Evolutionary conservation across 2,888 invertebrate genomes (phyloP), one percentile per base, ranked within the genome.

Genomic region (Polylopha cassiicola): DNA sequence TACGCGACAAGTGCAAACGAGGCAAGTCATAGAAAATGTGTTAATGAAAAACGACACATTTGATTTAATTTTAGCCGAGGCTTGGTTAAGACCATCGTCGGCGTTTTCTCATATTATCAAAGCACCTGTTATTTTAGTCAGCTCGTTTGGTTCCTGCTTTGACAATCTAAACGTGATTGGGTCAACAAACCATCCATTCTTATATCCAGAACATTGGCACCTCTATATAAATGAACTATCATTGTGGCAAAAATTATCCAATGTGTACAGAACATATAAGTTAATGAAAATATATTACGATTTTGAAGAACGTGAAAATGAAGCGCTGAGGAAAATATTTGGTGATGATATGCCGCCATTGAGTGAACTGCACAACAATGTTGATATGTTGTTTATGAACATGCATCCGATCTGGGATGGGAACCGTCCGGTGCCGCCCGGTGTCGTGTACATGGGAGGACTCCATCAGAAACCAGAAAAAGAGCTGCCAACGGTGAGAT

Each of bases 351-450:
- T 48, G 2, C 60, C 65, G 1, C 14, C 42, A 3, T 3, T 65
- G 3, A 43, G 18, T n/a, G 55, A 59, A 24, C 47, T 67, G 11
- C 43, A 34, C 8, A 48, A 60, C n/a, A 61, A 61, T 32, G 53
- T 73, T n/a, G 68, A 73, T 24, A 54, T 84, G 61, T 22, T 81
- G 10, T 68, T 86, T 44, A 21, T 78, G 1, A 85, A 85, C 43
- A 52, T 60, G 1, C 65, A 86, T 55, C 70, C 72, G 0, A 44
- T 74, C 6, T 71, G 72, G 55, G 63, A 61, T 17, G 53, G 49
- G 1, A 65, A 67, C 27, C 55, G 70, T 9, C 81, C 86, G 1
- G 51, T 72, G 3, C 65, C 79, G 3, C 75, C 81, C 0, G 65
- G 61, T 41, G 55, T 77, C 5, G 44, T 84, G 3, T 69, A 66